Base-by-base conservation (phyloP, 2,888 invertebrate genomes). In the Hemistola chrysoprasaria region DNA sequence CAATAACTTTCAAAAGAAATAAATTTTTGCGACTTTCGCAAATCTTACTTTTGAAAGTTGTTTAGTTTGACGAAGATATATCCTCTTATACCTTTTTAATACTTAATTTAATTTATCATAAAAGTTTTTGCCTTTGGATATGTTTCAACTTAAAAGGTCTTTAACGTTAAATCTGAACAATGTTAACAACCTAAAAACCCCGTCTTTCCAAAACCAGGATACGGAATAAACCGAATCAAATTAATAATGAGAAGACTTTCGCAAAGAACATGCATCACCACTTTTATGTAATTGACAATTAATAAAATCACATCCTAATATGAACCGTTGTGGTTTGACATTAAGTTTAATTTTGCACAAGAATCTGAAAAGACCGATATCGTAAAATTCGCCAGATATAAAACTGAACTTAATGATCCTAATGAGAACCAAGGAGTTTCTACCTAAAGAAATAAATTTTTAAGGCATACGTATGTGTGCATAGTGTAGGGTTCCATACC, bases 211-310 rank as follows among this genome's bases (percentile, higher is more conserved):
- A 16, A 16, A 25, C 6, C 3, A 6, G 9, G 9, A 28, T 6
- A 8, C 1, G 4, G 16, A 1, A 2, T 36, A 8, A 7, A n/a
- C 27, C 9, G 7, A 22, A 22, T 22, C 6, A 36, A 11, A 23
- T 28, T 22, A 11, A 22, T 16, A 16, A 6, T 11, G 16, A 34
- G 16, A 39, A 6, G 22, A 29, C 20, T 32, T 31, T 32, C 11
- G 36, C 29, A 22, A 42, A 42, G 36, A 42, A 25, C 41, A 42
- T 24, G 41, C 28, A 31, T 36, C 41, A 40, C n/a, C 29, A 11
- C 27, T 20, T 40, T 34, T 29, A 40, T 34, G 25, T 24, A 30
- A 33, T 33, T 33, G 40, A 9, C 7, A 21, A 21, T 11, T 25
- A 11, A 16, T 3, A 0, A 8, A 28, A 6, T 8, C 8, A 16